Evolutionary conservation across 1,140 invertebrate species (phyloP), one percentile per base, ranked within the genome.

Genomic region (Papilio polyxenes): DNA sequence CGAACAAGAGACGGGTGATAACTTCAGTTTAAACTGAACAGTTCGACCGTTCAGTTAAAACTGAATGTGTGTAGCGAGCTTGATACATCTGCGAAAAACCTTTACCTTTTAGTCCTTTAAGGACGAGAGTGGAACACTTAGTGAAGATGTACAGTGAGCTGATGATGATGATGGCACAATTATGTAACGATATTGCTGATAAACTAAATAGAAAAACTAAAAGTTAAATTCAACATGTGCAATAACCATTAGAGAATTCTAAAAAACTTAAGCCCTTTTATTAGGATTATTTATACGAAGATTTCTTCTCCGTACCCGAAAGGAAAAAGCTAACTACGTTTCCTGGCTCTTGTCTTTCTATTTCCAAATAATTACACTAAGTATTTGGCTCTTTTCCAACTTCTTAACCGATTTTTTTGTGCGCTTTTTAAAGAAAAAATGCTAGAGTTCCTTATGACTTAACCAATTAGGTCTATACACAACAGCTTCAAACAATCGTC

Each of bases 351-450:
- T 11, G 20, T 15, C 53, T 62, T 20, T 62, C 65, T 72, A 37
- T 37, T 72, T 72, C 65, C 83, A 83, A 83, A 83, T 76, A 83
- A 83, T 83, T 83, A 83, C 75, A 83, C 78, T 80, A 83, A 83
- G 81, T 79, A 80, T 65, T 79, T 83, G 83, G 83, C 83, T 15
- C 65, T 0, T 15, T 37, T 13, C 65, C 65, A 72, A 72, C 23
- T 72, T 20, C 44, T n/a, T n/a, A 56, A 72, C 83, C 77, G 82
- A 75, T 37, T 37, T 82, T 78, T 53, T 65, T 72, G 23, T 11
- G 11, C 13, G 15, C 37, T 37, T 69, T 69, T 69, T 37, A 31
- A 15, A 65, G 5, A 65, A 65, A 65, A 72, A 72, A 72, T 40
- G 10, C 65, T 13, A 72, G 31, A 72, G 11, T 72, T 31, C 31